A percentile compares a stretch with the other conserved stretches of the same genome.
These are phyloP conservation scores for Heliconius sara DNA, from an alignment of 2,888 invertebrate genomes.

Conservation along the genomic window DNA sequence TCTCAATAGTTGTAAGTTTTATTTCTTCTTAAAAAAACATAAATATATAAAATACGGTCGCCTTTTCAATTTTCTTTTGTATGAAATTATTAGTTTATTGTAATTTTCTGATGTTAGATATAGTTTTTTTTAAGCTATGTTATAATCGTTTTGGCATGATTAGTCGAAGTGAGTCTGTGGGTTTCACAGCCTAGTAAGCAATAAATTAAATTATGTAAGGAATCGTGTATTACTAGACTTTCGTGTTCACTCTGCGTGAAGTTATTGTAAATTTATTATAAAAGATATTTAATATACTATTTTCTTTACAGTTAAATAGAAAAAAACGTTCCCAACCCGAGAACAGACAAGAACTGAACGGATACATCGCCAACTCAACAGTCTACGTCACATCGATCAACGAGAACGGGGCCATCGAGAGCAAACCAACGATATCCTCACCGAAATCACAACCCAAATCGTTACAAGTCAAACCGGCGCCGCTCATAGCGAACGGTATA, in stretches of 20 bases:
- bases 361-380: conserved; percentile 91
- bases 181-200: background rate
- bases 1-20: background rate
- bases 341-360: conserved; percentile 87
- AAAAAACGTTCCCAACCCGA: conserved; percentile 82
- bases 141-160: too few species aligned
- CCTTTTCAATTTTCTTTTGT: too few species aligned
- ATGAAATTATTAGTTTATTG: too few species aligned
- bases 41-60: too few species aligned
- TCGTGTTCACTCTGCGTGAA: background rate
- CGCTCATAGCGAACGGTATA: conserved; percentile 74
- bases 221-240: background rate
- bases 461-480: conserved; percentile 76
- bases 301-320: conserved; percentile 85
- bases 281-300: background rate
- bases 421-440: conserved; percentile 77
- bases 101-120: too few species aligned
- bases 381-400: conserved; percentile 92
- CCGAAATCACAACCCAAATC: conserved; percentile 77
- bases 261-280: background rate
- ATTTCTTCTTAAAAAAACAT: background rate
- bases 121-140: too few species aligned
- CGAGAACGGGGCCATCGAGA: conserved; percentile 80
- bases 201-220: background rate
- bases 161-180: too few species aligned